A percentile compares a stretch with the other conserved stretches of the same genome.
phyloP scores from a whole-genome alignment of 2,888 invertebrate genomes.

The Oscheius sp. region DNA sequence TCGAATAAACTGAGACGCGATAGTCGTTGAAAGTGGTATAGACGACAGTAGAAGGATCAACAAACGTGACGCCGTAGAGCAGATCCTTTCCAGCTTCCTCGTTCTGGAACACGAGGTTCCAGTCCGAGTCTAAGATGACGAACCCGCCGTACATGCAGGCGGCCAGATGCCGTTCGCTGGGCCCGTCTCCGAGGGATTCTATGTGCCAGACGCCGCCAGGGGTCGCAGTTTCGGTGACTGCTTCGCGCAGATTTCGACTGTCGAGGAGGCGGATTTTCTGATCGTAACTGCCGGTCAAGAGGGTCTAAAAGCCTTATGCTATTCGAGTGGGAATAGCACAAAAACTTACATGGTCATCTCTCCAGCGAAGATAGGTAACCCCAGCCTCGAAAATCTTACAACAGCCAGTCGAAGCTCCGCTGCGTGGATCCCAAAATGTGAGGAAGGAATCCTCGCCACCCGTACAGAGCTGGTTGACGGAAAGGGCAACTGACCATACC shows the following conservation, averaged over 20 bases:
- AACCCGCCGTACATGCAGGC: constrained; percentile 57
- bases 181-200: constrained; percentile 27
- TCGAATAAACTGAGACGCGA: constrained; percentile 11
- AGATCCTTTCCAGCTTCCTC: constrained; percentile 43
- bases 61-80: constrained; percentile 49
- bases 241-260: constrained; percentile 41
- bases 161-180: constrained; percentile 28
- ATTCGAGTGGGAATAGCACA: not conserved
- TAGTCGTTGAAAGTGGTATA: constrained; percentile 57
- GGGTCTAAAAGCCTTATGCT: not conserved
- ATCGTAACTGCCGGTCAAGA: constrained; percentile 55
- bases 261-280: constrained; percentile 50
- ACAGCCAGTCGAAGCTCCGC: constrained; percentile 24
- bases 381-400: constrained; percentile 51
- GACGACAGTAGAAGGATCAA: constrained; percentile 7
- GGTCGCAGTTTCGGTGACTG: constrained; percentile 43
- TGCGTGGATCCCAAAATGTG: constrained; percentile 48
- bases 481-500: constrained; percentile 48
- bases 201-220: constrained; percentile 56
- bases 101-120: constrained; percentile 37
- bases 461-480: constrained; percentile 38
- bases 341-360: constrained; percentile 29
- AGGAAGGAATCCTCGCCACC: constrained; percentile 51
- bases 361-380: constrained; percentile 47
- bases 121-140: constrained; percentile 30